Percentiles rank a stretch among this genome's conserved stretches.
phyloP scores from a whole-genome alignment of 2,797 vertebrate genomes.

The Echiichthys vipera region DNA sequence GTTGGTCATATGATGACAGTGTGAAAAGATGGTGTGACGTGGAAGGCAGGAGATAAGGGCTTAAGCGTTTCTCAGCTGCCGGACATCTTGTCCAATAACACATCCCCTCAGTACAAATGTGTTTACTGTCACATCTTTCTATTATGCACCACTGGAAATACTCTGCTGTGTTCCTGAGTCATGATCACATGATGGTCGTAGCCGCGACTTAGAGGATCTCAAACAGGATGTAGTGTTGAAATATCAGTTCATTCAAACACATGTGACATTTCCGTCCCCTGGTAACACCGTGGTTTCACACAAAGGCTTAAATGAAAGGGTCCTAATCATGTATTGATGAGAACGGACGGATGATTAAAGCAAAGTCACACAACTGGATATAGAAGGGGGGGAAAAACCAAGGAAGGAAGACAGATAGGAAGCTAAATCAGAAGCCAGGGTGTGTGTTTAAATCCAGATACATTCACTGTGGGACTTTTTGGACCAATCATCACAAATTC shows the following conservation, averaged over 20 bases:
- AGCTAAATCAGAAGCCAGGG: background rate
- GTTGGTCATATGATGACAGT: background rate
- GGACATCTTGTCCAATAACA: background rate
- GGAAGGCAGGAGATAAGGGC: background rate
- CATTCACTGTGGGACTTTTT: no score
- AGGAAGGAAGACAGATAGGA: background rate
- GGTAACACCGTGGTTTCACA: conserved; percentile 35
- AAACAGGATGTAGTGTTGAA: conserved; percentile 32
- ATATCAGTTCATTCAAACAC: conserved; percentile 25
- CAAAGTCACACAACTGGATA: conserved; percentile 11
- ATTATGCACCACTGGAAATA: conserved; percentile 22
- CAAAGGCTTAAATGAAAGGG: conserved; percentile 37
- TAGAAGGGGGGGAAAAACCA: background rate
- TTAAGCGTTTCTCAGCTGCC: background rate
- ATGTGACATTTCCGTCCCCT: conserved; percentile 30
- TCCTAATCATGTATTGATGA: background rate
- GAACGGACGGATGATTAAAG: background rate
- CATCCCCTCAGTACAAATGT: conserved; percentile 17
- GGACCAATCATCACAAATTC: no score
- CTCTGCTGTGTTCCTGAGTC: conserved; percentile 13
- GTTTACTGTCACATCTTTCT: conserved; percentile 20
- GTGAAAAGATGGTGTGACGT: background rate
- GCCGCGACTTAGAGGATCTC: background rate
- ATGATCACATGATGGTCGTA: conserved; percentile 1
- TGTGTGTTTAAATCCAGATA: background rate